Conservation (phyloP, 2,797 vertebrate species). For the Hylomyscus alleni region DNA sequence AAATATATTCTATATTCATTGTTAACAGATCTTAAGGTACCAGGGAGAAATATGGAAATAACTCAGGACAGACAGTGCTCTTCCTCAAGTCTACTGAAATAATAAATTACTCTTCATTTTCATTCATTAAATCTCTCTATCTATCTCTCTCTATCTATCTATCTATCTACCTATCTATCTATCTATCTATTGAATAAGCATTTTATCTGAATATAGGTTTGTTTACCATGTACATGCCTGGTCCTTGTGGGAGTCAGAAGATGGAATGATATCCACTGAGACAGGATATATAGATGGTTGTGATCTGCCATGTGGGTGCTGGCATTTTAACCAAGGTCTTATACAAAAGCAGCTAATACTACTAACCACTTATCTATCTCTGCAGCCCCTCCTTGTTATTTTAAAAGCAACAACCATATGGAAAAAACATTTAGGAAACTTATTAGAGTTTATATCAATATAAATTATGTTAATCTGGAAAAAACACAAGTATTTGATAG, state of each 20-base stretch:
- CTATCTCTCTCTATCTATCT: not conserved
- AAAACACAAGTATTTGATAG: not conserved
- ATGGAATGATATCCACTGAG: not conserved
- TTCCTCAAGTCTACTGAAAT: not conserved
- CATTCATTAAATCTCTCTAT: not conserved
- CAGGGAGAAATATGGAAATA: not conserved
- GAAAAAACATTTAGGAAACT: not conserved
- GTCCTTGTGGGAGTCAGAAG: not conserved
- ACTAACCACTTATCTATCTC: not conserved
- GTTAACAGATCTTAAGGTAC: not conserved
- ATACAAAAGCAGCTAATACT: not conserved
- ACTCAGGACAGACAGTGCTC: not conserved
- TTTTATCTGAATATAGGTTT: not conserved
- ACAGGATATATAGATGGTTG: not conserved
- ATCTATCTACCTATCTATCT: not conserved
- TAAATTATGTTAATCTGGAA: conserved; percentile 44
- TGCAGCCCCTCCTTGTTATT: not conserved
- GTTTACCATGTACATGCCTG: not conserved
- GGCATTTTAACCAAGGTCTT: not conserved
- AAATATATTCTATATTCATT: not conserved
- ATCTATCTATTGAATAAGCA: not conserved
- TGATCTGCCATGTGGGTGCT: not conserved
- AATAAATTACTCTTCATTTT: not conserved
- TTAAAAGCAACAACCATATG: not conserved
- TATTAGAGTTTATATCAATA: not conserved